These are phyloP conservation scores for Papilio dardanus DNA, from an alignment of 1,140 invertebrate species.

Conservation along the genomic window DNA sequence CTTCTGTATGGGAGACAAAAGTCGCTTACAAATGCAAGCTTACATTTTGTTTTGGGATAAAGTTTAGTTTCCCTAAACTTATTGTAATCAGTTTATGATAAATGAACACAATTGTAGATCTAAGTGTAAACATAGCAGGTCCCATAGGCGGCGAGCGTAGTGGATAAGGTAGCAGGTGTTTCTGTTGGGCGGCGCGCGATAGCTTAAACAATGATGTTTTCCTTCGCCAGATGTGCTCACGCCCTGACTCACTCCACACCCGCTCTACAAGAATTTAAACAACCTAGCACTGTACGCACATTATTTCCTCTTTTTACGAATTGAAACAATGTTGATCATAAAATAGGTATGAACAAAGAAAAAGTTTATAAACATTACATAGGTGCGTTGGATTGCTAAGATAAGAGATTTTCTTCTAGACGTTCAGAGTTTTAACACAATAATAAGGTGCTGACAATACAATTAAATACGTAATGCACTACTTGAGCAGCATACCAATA, in stretches of 20 bases:
- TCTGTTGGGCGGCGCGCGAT: conserved; percentile 39
- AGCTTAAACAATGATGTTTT: conserved; percentile 59
- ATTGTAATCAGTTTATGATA: neutral
- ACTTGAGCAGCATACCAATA: no score
- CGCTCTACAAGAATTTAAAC: conserved; percentile 36
- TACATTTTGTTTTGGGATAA: neutral
- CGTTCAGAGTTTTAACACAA: neutral
- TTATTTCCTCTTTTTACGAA: conserved; percentile 41
- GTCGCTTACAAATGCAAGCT: neutral
- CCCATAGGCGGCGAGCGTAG: neutral
- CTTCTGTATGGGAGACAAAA: conserved; percentile 41
- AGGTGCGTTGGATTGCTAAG: conserved; percentile 1
- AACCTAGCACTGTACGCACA: conserved; percentile 17
- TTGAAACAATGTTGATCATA: conserved; percentile 31
- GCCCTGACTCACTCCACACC: conserved; percentile 34
- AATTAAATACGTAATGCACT: neutral
- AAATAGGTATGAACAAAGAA: conserved; percentile 38
- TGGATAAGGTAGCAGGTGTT: conserved; percentile 38
- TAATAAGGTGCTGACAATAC: neutral
- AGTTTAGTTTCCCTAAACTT: neutral
- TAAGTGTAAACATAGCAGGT: conserved; percentile 1
- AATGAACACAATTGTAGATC: neutral
- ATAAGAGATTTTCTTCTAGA: conserved; percentile 20
- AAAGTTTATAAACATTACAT: conserved; percentile 41
- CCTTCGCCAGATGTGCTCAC: conserved; percentile 49